Base-by-base conservation (phyloP, 2,888 invertebrate species). In the Syrista parreyssii region DNA sequence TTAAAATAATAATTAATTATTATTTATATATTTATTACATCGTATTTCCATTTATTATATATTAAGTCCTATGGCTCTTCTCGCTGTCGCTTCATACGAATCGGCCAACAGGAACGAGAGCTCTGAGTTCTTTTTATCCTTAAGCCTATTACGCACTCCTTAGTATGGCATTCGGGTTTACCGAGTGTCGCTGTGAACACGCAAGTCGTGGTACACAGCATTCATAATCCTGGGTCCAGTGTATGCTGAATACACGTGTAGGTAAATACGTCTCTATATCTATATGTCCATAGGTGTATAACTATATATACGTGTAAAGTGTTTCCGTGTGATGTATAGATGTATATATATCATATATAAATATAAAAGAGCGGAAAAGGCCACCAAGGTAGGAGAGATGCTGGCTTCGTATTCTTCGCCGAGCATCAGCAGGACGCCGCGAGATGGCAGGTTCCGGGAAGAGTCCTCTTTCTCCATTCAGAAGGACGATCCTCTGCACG, bases 81-180 rank as follows among this genome's bases (percentile, higher is more conserved):
- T 36, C 36, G 36, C 15, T 36, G 36, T 36, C 36, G 36, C 0
- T 36, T 36, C 36, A 36, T 36, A 36, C 4, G 15, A 15, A 36
- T 36, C 36, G 15, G 12, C 15, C 36, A 15, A 36, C 36, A 36
- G 36, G 36, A 36, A 36, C 36, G 36, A 15, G 36, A 36, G 36
- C 36, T 15, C 15, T 1, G 75, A 76, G 72, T 80, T 83, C 81
- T 80, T 84, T 85, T 12, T 80, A 78, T 82, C 82, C 81, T 84
- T 84, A 86, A 85, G 82, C 86, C 84, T 85, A 85, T 86, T 87
- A 87, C 83, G 68, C 76, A 76, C 32, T 77, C 76, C 80, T 80
- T 71, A 72, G 76, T 77, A 77, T 75, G 74, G 76, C 69, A 78
- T 77, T 74, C 36, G 12, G 36, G 36, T 36, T 36, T 12, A 36